Conservation (phyloP, 2,113 vertebrate genomes). For the Narcine bancroftii region DNA sequence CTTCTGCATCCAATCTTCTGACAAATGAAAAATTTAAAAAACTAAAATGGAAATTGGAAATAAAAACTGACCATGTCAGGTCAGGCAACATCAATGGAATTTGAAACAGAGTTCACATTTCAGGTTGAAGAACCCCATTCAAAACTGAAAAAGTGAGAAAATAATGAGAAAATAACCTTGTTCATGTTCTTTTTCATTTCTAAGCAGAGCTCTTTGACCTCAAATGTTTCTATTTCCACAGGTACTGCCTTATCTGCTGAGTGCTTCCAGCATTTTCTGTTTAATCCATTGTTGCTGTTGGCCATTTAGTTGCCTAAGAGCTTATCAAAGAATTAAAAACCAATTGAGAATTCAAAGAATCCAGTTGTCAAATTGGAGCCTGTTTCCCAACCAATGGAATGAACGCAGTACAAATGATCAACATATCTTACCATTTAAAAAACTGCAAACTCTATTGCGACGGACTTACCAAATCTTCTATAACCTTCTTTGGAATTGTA, state of each 20-base stretch:
- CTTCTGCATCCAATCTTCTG: too few relatives aligned
- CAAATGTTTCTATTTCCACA: too few relatives aligned
- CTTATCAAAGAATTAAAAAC: not conserved
- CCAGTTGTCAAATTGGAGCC: not conserved
- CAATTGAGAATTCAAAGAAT: not conserved
- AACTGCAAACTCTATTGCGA: not conserved
- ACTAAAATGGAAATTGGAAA: not conserved
- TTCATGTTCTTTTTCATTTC: too few relatives aligned
- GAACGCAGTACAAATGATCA: not conserved
- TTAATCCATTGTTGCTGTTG: not conserved
- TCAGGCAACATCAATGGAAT: too few relatives aligned
- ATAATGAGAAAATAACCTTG: too few relatives aligned
- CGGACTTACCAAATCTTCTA: not conserved
- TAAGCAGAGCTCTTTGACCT: too few relatives aligned
- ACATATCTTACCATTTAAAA: not conserved
- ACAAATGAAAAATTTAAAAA: too few relatives aligned
- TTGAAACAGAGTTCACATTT: too few relatives aligned
- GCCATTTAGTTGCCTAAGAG: not conserved
- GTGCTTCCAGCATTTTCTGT: too few relatives aligned
- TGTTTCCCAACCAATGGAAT: not conserved
- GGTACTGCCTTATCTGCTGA: too few relatives aligned
- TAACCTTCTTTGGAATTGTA: not conserved
- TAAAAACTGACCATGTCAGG: not conserved
- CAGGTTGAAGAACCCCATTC: too few relatives aligned
- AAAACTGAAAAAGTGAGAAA: too few relatives aligned